These are phyloP conservation scores for Halcyon senegalensis DNA, from an alignment of 2,113 vertebrate genomes.

Conservation along the genomic window DNA sequence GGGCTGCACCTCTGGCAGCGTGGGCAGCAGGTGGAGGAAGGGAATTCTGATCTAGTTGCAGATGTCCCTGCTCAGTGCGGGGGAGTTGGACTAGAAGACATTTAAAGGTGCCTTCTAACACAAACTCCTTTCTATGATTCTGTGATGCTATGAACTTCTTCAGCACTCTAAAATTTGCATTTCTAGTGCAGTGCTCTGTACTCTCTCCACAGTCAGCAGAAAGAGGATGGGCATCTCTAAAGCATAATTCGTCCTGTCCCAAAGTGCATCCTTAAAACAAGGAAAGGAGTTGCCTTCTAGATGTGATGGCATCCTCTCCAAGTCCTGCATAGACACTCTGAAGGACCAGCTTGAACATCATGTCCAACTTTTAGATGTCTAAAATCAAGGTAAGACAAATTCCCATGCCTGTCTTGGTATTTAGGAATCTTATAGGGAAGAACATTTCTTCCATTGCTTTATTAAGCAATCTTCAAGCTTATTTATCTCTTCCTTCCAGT, in stretches of 20 bases:
- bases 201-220: not conserved
- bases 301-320: not conserved
- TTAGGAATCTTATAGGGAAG: not conserved
- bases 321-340: not conserved
- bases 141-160: not conserved
- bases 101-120: not conserved
- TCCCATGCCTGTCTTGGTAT: not conserved
- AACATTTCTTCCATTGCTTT: not conserved
- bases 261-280: not conserved
- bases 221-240: not conserved
- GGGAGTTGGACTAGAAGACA: too few species aligned
- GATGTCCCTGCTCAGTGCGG: too few species aligned
- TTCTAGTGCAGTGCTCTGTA: not conserved
- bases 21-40: not conserved
- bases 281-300: not conserved
- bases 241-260: not conserved
- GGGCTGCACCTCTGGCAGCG: too few species aligned
- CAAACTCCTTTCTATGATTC: not conserved
- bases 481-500: constrained; percentile 31
- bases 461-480: constrained; percentile 17
- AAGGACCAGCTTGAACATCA: not conserved
- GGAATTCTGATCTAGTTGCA: not conserved
- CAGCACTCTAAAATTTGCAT: not conserved
- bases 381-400: not conserved
- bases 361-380: not conserved